Base-by-base conservation (phyloP, 2,888 invertebrate species). In the Mimachlamys varia region DNA sequence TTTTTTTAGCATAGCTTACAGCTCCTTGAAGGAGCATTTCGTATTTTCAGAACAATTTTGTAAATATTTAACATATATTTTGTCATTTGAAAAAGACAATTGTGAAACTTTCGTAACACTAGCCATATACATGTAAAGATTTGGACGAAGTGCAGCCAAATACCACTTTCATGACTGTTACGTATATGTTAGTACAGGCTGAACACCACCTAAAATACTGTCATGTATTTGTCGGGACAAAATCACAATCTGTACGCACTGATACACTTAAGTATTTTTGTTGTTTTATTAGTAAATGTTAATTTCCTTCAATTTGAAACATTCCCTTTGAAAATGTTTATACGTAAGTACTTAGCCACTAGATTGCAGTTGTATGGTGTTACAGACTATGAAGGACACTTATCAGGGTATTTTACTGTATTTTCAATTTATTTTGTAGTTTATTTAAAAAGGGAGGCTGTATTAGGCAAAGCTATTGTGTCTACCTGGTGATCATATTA, bases 271-370 rank as follows among this genome's bases (percentile, higher is more conserved):
- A 76, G 27, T 76, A 76, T 10, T 76, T 76, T 76, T 76, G 76
- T 76, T 76, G 76, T 76, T 33, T 76, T 76, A 19, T 15, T 76
- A 76, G 76, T 76, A 76, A 27, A 76, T 76, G 76, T 27, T 76
- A 33, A 76, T 33, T 76, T 76, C 76, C 76, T 76, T 76, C 33
- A 76, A 76, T 76, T 76, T 76, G 76, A 76, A 76, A 76, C 76
- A 76, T 76, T 76, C 76, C 76, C 76, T 76, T 76, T 76, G 58
- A 58, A 58, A 58, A 58, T 58, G 33, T 76, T 76, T 76, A 76
- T 76, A 76, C 76, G 4, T 76, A 33, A 13, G 27, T 22, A 33
- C 12, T 33, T 76, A 33, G 76, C 33, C 33, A 13, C 27, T 76
- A 76, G 76, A 76, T 76, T 76, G 58, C 15, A 58, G 58, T 53